These are phyloP conservation scores for Callipepla californica DNA, from an alignment of 2,113 vertebrate genomes.

Conservation along the genomic window DNA sequence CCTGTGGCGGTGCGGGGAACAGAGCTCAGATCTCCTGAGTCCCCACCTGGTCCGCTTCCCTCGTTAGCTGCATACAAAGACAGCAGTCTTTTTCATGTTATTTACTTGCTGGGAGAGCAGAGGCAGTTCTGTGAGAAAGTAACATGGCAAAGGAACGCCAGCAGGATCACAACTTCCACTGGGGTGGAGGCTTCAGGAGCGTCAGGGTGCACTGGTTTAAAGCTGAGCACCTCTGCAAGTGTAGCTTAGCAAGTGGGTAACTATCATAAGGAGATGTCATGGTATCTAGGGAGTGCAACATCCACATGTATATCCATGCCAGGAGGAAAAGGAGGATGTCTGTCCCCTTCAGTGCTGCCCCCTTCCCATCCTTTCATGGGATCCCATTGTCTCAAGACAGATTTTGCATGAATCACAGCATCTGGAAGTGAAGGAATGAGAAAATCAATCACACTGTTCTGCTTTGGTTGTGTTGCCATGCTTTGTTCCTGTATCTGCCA, in stretches of 20 bases:
- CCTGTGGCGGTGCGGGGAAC: background rate
- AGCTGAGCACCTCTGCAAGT: background rate
- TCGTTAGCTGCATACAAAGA: background rate
- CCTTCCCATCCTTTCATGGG: background rate
- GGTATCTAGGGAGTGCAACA: background rate
- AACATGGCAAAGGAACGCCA: background rate
- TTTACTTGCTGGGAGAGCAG: background rate
- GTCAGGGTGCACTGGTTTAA: accelerated
- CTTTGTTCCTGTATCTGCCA: background rate
- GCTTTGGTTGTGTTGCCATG: background rate
- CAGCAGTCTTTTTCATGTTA: background rate
- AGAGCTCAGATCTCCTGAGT: background rate
- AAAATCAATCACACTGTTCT: slow-evolving; percentile 3
- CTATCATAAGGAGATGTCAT: background rate
- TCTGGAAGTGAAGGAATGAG: background rate
- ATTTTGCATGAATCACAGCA: background rate
- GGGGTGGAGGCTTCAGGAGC: background rate
- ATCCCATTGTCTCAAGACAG: background rate
- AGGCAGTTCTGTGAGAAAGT: background rate
- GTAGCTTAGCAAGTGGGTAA: background rate
- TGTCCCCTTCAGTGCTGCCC: background rate
- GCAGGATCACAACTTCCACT: background rate
- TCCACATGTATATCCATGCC: background rate
- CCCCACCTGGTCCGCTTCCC: background rate
- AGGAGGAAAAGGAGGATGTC: background rate